Percentiles rank a stretch among this genome's conserved stretches.
Evolutionary conservation across 2,113 vertebrate species (phyloP).

Genomic region (Erythrolamprus reginae): DNA sequence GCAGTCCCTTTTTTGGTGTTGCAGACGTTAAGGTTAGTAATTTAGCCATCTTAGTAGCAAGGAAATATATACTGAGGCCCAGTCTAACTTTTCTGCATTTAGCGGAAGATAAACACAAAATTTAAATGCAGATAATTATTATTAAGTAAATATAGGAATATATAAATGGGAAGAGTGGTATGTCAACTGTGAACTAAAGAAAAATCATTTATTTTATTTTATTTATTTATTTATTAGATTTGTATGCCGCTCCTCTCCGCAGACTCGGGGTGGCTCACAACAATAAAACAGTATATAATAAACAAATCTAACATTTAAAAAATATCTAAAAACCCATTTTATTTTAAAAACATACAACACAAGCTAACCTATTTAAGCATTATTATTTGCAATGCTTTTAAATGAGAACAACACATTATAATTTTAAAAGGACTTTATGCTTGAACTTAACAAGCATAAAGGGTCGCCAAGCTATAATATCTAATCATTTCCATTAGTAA

Average conservation of each 20-base stretch:
- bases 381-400: not conserved
- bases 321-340: no score
- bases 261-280: no score
- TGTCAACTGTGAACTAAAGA: not conserved
- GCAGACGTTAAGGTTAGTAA: not conserved
- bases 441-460: conserved; percentile 64
- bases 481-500: conserved; percentile 54
- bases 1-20: not conserved
- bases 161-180: not conserved
- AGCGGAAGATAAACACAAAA: not conserved
- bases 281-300: no score
- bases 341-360: no score
- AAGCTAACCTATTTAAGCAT: not conserved
- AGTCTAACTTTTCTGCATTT: not conserved
- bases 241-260: no score
- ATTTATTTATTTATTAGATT: no score
- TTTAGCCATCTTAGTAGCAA: not conserved
- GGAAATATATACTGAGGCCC: not conserved
- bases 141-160: not conserved
- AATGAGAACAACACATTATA: conserved; percentile 4
- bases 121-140: not conserved
- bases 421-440: conserved; percentile 43
- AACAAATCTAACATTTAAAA: no score
- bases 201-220: conserved; percentile 7
- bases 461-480: conserved; percentile 66